Base-by-base conservation (phyloP, 2,113 vertebrate species). In the Accipiter virgatus region DNA sequence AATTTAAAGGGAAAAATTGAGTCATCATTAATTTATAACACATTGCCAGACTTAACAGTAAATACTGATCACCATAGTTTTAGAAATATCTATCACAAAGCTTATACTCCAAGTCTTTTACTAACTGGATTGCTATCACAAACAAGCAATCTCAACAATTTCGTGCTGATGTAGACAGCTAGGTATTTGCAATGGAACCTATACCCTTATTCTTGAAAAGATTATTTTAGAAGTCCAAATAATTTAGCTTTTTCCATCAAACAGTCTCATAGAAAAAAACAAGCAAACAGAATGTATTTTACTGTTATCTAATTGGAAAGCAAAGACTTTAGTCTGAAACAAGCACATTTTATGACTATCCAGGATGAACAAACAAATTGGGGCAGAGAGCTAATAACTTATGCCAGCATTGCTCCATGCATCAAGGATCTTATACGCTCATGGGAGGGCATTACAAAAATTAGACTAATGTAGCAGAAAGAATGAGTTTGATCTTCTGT, bases 401-500 rank as follows among this genome's bases (percentile, higher is more conserved):
- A 95, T 82, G 88, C 78, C 84, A 91, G 83, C 53, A 56, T n/a
- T 58, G 81, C 83, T 91, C 77, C 93, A 87, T 81, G 94, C 96
- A 96, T 95, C 88, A 93, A 79, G 91, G 86, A 96, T 93, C 82
- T 91, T 88, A 78, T 82, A 94, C 50, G 70, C 94, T 94, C 94
- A 65, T 61, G 97, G 95, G 96, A 96, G 79, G 86, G 91, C 62
- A 94, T 96, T 95, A 95, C 83, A 82, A 91, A 97, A 97, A 97
- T 96, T 94, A 97, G 94, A 88, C 88, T 95, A 97, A 95, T 94
- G 94, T 96, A 95, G 94, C 93, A 87, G 95, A 97, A 97, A 97
- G 86, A 95, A 97, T 95, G 86, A 87, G 91, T 91, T 75, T 96
- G 95, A 94, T 97, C 81, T 97, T 91, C 93, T 10, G 0, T 93